A percentile compares a stretch with the other conserved stretches of the same genome.
Conservation (phyloP, 2,113 vertebrate species). For the Phalacrocorax pelagicus region DNA sequence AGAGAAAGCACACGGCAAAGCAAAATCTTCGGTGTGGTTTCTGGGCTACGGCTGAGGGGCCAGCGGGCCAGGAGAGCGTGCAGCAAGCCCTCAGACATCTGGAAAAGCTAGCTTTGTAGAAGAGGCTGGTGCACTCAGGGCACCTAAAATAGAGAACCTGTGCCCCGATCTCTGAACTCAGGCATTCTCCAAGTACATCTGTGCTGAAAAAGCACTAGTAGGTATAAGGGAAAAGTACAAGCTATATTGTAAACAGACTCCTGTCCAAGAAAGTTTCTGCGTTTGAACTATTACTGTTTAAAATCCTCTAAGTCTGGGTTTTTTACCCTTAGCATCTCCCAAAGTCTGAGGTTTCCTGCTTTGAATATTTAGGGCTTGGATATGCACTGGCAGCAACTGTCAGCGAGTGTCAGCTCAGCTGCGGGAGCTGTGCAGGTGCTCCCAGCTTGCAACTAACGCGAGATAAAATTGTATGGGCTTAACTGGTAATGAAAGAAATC, state of each 20-base stretch:
- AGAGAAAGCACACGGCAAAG: background rate
- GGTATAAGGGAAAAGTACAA: background rate
- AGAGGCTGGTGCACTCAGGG: background rate
- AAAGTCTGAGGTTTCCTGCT: background rate
- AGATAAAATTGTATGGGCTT: background rate
- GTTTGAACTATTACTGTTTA: background rate
- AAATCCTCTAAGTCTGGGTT: background rate
- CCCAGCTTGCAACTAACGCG: background rate
- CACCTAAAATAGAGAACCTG: background rate
- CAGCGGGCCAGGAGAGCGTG: background rate
- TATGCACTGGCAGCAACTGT: fast-evolving
- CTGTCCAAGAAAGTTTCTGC: background rate
- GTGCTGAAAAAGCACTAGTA: background rate
- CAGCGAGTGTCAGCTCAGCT: background rate
- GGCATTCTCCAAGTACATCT: background rate
- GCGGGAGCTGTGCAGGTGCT: background rate
- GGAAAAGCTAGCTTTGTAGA: background rate
- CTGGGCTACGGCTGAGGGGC: background rate
- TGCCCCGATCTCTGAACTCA: fast-evolving
- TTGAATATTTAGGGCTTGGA: background rate
- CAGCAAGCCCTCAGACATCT: background rate
- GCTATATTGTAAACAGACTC: background rate
- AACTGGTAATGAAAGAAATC: background rate
- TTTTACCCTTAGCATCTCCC: background rate
- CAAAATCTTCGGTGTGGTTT: fast-evolving